A percentile compares a stretch with the other conserved stretches of the same genome.
Evolutionary conservation across 2,797 vertebrate genomes (phyloP).

Genomic region (Sebastiscus albofasciatus): DNA sequence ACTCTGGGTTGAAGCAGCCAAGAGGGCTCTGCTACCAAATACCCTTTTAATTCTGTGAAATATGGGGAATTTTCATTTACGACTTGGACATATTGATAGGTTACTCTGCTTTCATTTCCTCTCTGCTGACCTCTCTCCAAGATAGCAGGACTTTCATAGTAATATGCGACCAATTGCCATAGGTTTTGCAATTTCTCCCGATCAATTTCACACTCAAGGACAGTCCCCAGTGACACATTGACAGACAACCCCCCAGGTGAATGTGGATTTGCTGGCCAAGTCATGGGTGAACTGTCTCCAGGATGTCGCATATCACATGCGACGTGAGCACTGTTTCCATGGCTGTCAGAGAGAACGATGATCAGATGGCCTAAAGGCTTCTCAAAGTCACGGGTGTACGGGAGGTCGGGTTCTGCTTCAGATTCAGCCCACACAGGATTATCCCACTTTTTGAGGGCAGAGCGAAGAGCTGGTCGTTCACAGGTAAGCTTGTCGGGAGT

Average conservation of each 20-base stretch:
- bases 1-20: slow-evolving; percentile 86
- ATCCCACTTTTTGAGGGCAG: slow-evolving; percentile 81
- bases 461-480: slow-evolving; percentile 75
- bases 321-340: slow-evolving; percentile 83
- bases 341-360: slow-evolving; percentile 83
- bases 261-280: slow-evolving; percentile 72
- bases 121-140: slow-evolving; percentile 77
- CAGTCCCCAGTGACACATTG: slow-evolving; percentile 78
- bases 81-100: slow-evolving; percentile 82
- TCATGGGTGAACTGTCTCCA: slow-evolving; percentile 67
- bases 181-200: slow-evolving; percentile 83
- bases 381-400: slow-evolving; percentile 81
- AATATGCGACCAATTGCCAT: slow-evolving; percentile 87
- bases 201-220: slow-evolving; percentile 86
- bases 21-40: slow-evolving; percentile 81
- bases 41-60: slow-evolving; percentile 86
- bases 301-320: slow-evolving; percentile 79
- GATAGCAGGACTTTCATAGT: slow-evolving; percentile 85
- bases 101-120: slow-evolving; percentile 72
- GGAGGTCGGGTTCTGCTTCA: slow-evolving; percentile 81
- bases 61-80: slow-evolving; percentile 83
- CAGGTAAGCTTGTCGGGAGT: slow-evolving; percentile 75
- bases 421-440: slow-evolving; percentile 77
- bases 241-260: slow-evolving; percentile 65
- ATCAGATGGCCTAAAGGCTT: slow-evolving; percentile 80